A percentile compares a stretch with the other conserved stretches of the same genome.
phyloP scores from a whole-genome alignment of 1,140 invertebrate species.

The Zophobas atratus region DNA sequence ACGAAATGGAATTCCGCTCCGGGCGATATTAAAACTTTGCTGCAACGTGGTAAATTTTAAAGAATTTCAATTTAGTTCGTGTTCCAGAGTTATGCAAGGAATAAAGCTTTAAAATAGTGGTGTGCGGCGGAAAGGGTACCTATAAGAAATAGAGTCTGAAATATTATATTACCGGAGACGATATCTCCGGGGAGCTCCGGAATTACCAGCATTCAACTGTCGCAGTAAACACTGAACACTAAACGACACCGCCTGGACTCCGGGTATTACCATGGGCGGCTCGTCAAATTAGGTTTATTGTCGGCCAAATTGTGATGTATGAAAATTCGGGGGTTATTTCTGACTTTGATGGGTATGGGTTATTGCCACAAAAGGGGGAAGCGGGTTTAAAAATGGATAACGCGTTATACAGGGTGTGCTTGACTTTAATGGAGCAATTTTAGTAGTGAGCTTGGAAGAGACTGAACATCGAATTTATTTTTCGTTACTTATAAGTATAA shows the following conservation, averaged over 20 bases:
- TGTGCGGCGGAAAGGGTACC: conserved; percentile 14
- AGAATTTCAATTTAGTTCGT: conserved; percentile 12
- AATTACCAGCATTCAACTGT: conserved; percentile 57
- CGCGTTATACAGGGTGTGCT: too few species aligned
- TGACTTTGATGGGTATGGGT: too few species aligned
- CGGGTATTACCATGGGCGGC: conserved; percentile 17
- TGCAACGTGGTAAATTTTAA: conserved; percentile 2
- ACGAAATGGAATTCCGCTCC: conserved; percentile 1
- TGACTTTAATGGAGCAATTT: too few species aligned
- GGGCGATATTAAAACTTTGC: neutral
- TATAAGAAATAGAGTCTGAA: conserved; percentile 29
- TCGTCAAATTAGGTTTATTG: conserved; percentile 12
- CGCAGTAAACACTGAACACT: conserved; percentile 57
- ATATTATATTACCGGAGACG: conserved; percentile 24
- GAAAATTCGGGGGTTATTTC: too few species aligned
- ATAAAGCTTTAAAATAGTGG: conserved; percentile 9
- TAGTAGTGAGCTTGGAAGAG: neutral
- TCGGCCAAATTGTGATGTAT: too few species aligned
- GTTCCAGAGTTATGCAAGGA: conserved; percentile 3
- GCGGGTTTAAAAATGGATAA: too few species aligned
- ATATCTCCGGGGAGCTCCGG: conserved; percentile 46
- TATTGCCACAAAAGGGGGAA: too few species aligned
- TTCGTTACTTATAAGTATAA: neutral
- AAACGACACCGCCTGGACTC: conserved; percentile 44
- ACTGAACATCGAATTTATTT: neutral